phyloP scores from a whole-genome alignment of 1,140 invertebrate species.

The Drosophila repleta region DNA sequence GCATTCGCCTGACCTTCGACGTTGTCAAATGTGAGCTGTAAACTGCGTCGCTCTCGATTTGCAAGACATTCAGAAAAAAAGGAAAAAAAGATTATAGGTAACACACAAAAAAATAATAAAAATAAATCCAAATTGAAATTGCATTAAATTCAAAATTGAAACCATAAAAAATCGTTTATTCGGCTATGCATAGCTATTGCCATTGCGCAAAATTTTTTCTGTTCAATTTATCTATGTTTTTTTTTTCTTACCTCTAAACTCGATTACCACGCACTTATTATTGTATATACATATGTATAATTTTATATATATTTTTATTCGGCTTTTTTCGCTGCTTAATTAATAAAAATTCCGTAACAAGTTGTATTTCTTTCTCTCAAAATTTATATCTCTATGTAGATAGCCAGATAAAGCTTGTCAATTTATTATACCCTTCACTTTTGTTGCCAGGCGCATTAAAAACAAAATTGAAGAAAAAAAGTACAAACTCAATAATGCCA shows the following conservation, averaged over 20 bases:
- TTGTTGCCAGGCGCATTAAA: constrained; percentile 33
- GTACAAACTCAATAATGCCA: not conserved
- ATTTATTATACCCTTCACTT: constrained; percentile 65
- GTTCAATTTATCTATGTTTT: not conserved
- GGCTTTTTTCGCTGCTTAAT: constrained; percentile 49
- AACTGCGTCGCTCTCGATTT: constrained; percentile 64
- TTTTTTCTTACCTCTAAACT: not conserved
- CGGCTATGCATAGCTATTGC: constrained; percentile 59
- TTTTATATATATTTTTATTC: not conserved
- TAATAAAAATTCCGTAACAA: constrained; percentile 49
- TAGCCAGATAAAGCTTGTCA: constrained; percentile 24
- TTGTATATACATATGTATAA: not conserved
- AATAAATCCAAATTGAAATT: constrained; percentile 59
- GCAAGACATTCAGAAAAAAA: constrained; percentile 63
- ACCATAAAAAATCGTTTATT: constrained; percentile 70
- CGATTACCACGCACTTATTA: constrained; percentile 31
- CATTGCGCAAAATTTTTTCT: constrained; percentile 17
- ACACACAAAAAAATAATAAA: constrained; percentile 7
- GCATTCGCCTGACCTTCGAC: constrained; percentile 53
- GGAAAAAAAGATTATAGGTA: constrained; percentile 16
- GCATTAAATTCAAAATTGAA: constrained; percentile 59
- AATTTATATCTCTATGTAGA: constrained; percentile 26
- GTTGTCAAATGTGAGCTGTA: constrained; percentile 45
- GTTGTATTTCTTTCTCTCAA: constrained; percentile 22
- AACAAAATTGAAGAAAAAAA: not conserved